Percentiles rank a stretch among this genome's conserved stretches.
Conservation (phyloP, 2,113 vertebrate species). For the Apodemus speciosus region DNA sequence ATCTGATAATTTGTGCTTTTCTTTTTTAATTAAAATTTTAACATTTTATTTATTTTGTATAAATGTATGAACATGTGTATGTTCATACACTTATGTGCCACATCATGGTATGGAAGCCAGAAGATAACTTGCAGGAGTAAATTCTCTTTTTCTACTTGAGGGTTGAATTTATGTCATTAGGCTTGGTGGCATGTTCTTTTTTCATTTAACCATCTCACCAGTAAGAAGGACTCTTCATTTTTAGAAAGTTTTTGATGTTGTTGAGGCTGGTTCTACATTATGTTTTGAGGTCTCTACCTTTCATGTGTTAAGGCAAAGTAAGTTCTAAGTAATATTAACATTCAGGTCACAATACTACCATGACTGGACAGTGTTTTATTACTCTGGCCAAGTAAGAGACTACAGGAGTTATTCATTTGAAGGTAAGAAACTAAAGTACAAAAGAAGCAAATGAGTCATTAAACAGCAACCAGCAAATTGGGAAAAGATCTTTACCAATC, state of each 20-base stretch:
- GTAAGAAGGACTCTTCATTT: not conserved
- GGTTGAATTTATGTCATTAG: not conserved
- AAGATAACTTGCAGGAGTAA: not conserved
- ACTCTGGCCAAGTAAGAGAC: not conserved
- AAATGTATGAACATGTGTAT: not conserved
- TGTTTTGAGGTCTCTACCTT: not conserved
- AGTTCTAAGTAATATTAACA: not conserved
- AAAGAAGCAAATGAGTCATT: not conserved
- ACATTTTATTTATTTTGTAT: not conserved
- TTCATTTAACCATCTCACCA: not conserved
- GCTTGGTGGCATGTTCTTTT: not conserved
- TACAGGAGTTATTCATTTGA: not conserved
- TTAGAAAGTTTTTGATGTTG: not conserved
- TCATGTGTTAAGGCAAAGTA: not conserved
- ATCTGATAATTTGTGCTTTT: not conserved
- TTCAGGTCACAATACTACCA: not conserved
- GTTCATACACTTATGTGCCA: not conserved
- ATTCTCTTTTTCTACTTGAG: not conserved
- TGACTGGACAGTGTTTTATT: not conserved
- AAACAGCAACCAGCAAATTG: not conserved
- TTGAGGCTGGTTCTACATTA: not conserved
- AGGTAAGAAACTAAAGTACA: constrained; percentile 1
- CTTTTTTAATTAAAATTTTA: not conserved
- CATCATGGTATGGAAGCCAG: not conserved
- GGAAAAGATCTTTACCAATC: no score